A percentile compares a stretch with the other conserved stretches of the same genome.
Evolutionary conservation across 2,797 vertebrate species (phyloP).

Genomic region (Crocodylus rhombifer): DNA sequence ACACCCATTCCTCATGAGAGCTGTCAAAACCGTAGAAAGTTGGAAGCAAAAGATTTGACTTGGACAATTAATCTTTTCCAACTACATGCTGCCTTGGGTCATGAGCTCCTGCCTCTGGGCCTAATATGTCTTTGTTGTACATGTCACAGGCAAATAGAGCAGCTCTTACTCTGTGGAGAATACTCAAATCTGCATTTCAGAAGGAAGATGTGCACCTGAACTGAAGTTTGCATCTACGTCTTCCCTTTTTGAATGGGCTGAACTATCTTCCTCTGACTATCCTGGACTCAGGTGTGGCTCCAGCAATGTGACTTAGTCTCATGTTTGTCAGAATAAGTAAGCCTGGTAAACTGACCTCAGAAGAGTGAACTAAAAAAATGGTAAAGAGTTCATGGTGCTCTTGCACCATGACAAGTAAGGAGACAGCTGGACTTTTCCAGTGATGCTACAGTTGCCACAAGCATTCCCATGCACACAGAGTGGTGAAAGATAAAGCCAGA

Average conservation of each 20-base stretch:
- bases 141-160: neutral
- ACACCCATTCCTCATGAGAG: neutral
- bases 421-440: neutral
- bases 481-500: neutral
- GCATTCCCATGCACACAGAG: neutral
- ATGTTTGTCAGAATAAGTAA: neutral
- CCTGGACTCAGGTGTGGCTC: neutral
- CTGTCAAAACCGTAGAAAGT: neutral
- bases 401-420: neutral
- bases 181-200: neutral
- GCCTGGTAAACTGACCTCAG: neutral
- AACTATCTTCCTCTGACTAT: neutral
- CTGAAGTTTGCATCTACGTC: neutral
- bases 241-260: neutral
- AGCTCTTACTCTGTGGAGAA: neutral
- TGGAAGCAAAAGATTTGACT: neutral
- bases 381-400: neutral
- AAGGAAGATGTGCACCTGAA: neutral
- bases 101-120: neutral
- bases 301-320: neutral
- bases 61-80: neutral
- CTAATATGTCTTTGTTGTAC: fast-evolving
- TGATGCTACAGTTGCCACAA: too few relatives aligned
- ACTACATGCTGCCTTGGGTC: neutral
- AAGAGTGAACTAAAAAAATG: neutral